phyloP scores from a whole-genome alignment of 2,113 vertebrate species.

The Coturnix japonica region DNA sequence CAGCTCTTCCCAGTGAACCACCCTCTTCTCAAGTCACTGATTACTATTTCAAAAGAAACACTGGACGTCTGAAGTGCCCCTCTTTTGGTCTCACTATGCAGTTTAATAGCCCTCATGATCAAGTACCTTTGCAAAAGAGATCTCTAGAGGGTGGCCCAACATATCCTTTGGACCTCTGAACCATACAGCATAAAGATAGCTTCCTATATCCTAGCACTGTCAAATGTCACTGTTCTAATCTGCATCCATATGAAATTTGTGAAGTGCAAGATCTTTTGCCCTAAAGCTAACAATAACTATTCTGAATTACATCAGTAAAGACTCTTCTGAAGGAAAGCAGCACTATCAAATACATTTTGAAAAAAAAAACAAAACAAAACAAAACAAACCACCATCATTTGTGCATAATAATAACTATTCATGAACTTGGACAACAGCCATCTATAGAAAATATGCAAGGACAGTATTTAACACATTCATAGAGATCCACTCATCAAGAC shows the following conservation, averaged over 20 bases:
- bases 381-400: not conserved
- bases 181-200: not conserved
- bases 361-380: too few species aligned
- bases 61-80: conserved; percentile 16
- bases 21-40: conserved; percentile 30
- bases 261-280: not conserved
- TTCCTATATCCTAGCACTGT: not conserved
- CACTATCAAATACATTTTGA: not conserved
- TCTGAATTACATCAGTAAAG: not conserved
- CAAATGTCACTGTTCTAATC: not conserved
- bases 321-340: not conserved
- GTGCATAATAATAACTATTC: not conserved
- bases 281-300: not conserved
- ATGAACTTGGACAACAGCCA: not conserved
- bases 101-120: not conserved
- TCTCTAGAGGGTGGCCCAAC: conserved; percentile 19
- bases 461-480: not conserved
- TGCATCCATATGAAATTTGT: not conserved
- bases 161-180: conserved; percentile 1
- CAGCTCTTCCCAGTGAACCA: conserved; percentile 17
- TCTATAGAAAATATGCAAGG: not conserved
- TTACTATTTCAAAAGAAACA: conserved; percentile 57
- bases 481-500: not conserved
- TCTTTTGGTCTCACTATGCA: not conserved
- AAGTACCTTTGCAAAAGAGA: conserved; percentile 37